Evolutionary conservation across 2,797 vertebrate genomes (phyloP).

Genomic region (Xenopus petersii): DNA sequence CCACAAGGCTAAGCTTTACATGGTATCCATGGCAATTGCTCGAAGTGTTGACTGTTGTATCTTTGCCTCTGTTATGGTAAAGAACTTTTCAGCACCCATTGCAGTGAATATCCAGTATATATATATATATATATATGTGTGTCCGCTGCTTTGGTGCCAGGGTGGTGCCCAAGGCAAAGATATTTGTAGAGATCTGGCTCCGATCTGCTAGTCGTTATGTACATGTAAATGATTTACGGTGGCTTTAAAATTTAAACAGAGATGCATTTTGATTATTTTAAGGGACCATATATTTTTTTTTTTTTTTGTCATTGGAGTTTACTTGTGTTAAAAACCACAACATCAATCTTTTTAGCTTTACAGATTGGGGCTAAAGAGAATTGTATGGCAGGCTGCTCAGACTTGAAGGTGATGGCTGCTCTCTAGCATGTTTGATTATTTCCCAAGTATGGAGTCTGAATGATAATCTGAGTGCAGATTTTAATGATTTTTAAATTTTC

Average conservation of each 20-base stretch:
- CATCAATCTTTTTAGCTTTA: constrained; percentile 6
- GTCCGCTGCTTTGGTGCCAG: constrained; percentile 20
- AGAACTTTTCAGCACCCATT: constrained; percentile 49
- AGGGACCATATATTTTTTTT: constrained; percentile 36
- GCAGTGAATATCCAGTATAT: constrained; percentile 7
- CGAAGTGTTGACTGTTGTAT: constrained; percentile 54
- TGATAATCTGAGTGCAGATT: constrained; percentile 25
- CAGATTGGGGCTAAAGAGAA: not conserved
- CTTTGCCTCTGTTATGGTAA: constrained; percentile 51
- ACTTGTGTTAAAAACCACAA: constrained; percentile 37
- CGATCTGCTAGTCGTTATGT: not conserved
- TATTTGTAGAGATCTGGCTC: not conserved
- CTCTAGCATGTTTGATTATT: not conserved
- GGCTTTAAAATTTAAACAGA: constrained; percentile 20
- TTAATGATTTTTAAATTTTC: not conserved
- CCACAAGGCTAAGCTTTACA: constrained; percentile 60
- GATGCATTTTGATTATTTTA: constrained; percentile 12
- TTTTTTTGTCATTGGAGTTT: constrained; percentile 9
- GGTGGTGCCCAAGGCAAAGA: not conserved
- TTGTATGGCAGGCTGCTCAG: constrained; percentile 1
- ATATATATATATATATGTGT: not conserved
- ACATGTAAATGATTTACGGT: constrained; percentile 47
- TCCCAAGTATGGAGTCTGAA: not conserved
- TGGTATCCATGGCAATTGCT: constrained; percentile 70
- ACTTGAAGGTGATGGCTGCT: not conserved